A percentile compares a stretch with the other conserved stretches of the same genome.
These are phyloP conservation scores for Craterocephalus amniculus DNA, from an alignment of 2,797 vertebrate genomes.

Conservation along the genomic window DNA sequence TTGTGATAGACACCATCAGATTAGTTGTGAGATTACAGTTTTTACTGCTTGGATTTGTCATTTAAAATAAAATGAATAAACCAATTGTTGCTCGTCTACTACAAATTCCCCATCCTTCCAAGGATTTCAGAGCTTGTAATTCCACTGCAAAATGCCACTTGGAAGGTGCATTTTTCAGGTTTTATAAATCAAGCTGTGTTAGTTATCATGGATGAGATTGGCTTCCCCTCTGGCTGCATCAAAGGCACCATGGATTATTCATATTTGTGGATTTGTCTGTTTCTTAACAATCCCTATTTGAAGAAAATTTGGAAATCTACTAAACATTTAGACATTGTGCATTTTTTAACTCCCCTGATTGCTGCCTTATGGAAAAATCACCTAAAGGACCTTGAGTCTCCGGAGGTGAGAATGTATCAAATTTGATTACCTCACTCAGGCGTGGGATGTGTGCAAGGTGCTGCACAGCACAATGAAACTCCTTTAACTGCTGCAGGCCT, in stretches of 20 bases:
- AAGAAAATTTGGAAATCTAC: not conserved
- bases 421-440: conserved; percentile 27
- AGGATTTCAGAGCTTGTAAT: not conserved
- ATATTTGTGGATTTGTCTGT: conserved; percentile 12
- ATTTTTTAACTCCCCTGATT: conserved; percentile 17
- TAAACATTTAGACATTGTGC: not conserved
- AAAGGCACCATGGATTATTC: conserved; percentile 39
- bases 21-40: not conserved
- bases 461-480: conserved; percentile 25
- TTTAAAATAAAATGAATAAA: no score
- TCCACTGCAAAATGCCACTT: not conserved
- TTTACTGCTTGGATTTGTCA: no score
- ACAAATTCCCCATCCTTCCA: not conserved
- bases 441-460: conserved; percentile 13
- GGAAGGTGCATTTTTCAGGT: conserved; percentile 18
- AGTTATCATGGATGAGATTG: conserved; percentile 39
- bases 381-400: conserved; percentile 12
- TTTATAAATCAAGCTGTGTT: conserved; percentile 51
- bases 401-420: conserved; percentile 19
- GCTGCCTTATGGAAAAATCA: not conserved
- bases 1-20: not conserved
- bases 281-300: conserved; percentile 4
- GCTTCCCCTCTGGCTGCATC: conserved; percentile 37
- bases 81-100: no score
- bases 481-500: conserved; percentile 41